Conservation (phyloP, 2,888 invertebrate species). For the Andricus quercusramuli region DNA sequence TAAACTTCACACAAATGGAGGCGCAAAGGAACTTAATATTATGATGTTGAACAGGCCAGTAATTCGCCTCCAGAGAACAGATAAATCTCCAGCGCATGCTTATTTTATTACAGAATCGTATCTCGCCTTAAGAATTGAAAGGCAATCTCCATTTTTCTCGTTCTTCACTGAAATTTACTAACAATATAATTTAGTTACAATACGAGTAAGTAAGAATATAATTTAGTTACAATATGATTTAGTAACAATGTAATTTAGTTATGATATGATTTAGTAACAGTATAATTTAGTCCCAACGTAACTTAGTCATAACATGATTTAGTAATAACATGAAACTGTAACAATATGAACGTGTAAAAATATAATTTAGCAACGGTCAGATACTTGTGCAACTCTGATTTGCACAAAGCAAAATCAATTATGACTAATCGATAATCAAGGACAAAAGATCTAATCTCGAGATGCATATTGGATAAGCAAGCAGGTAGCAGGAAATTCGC, state of each 20-base stretch:
- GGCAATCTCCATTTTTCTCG: slow-evolving; percentile 11
- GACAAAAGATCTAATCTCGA: slow-evolving; percentile 9
- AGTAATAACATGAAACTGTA: neutral
- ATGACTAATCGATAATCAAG: slow-evolving; percentile 27
- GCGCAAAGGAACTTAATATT: slow-evolving; percentile 24
- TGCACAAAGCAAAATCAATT: slow-evolving; percentile 22
- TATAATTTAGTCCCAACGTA: neutral
- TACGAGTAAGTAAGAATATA: slow-evolving; percentile 11
- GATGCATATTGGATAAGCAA: neutral
- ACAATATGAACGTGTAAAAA: slow-evolving; percentile 10
- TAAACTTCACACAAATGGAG: slow-evolving; percentile 35
- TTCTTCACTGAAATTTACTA: slow-evolving; percentile 23
- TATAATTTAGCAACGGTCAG: slow-evolving; percentile 4
- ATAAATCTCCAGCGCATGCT: slow-evolving; percentile 22
- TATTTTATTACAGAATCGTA: slow-evolving; percentile 35
- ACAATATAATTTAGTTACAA: slow-evolving; percentile 27
- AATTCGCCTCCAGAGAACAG: slow-evolving; percentile 38
- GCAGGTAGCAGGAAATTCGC: slow-evolving; percentile 14
- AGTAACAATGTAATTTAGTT: slow-evolving; percentile 36
- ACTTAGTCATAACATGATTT: slow-evolving; percentile 9
- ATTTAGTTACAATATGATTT: slow-evolving; percentile 19
- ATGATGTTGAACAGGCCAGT: slow-evolving; percentile 30
- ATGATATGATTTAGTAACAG: slow-evolving; percentile 28
- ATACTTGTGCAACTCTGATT: slow-evolving; percentile 12
- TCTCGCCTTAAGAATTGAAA: slow-evolving; percentile 30